Percentiles rank a stretch among this genome's conserved stretches.
Conservation (phyloP, 2,888 invertebrate genomes). For the Spatulosminthurus flaviceps region DNA sequence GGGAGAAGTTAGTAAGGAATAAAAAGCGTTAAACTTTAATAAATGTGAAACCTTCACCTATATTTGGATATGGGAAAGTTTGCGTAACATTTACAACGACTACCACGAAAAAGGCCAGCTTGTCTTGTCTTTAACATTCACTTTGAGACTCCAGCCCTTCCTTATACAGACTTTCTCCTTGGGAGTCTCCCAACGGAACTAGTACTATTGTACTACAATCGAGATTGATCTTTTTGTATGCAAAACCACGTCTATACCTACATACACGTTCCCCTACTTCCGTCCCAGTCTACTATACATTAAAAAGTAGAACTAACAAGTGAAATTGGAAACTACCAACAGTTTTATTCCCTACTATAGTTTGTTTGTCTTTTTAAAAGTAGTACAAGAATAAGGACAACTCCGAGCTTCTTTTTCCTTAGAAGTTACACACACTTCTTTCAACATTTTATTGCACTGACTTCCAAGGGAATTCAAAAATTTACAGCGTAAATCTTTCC, state of each 20-base stretch:
- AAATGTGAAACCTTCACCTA: slow-evolving; percentile 14
- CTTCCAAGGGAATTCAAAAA: too few relatives aligned
- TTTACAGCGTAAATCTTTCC: too few relatives aligned
- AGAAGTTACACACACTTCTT: not conserved
- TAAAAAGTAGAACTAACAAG: too few relatives aligned
- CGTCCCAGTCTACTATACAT: too few relatives aligned
- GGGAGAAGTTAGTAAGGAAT: not conserved
- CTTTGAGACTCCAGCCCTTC: not conserved
- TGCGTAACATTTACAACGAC: not conserved
- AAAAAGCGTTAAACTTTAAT: not conserved
- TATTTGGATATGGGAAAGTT: not conserved
- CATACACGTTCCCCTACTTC: too few relatives aligned
- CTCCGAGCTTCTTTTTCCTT: not conserved
- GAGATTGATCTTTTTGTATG: too few relatives aligned
- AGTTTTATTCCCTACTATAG: not conserved
- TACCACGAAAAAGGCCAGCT: not conserved
- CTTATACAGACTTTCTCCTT: too few relatives aligned
- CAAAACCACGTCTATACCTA: too few relatives aligned
- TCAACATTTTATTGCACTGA: not conserved
- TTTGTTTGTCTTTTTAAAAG: slow-evolving; percentile 1
- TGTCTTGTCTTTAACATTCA: not conserved
- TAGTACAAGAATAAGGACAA: not conserved
- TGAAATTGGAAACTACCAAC: too few relatives aligned
- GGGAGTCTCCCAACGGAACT: too few relatives aligned
- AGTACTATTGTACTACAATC: too few relatives aligned